Evolutionary conservation across 92 coral and sea anemone genomes (phyloP), one percentile per base, ranked within the genome.

Genomic region (Isaurus tuberculatus): DNA sequence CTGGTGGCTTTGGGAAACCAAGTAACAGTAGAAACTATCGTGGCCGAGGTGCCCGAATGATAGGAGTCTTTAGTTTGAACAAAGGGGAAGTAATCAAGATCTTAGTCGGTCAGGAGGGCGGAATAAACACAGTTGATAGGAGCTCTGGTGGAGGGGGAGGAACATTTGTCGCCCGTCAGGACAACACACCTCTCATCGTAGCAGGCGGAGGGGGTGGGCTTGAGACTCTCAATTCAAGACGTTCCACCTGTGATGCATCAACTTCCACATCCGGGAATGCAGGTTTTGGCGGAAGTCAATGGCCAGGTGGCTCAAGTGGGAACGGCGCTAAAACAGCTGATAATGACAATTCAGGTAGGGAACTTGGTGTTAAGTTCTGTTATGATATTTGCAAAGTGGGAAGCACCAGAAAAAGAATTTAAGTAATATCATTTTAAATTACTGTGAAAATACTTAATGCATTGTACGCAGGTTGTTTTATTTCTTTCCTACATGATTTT

Each of bases 181-280:
- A n/a, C n/a, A n/a, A n/a, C n/a, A n/a, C n/a, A n/a, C n/a, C n/a
- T n/a, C n/a, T n/a, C n/a, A n/a, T n/a, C 23, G 87, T 89, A 37
- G 94, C 90, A 14, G 94, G 94, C 67, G 92, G 91, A 27, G 94
- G 94, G 22, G 94, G 79, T 14, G 91, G 91, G 2, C 60, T 37
- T 20, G 87, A 87, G 26, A 0, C 7, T 0, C 85, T 65, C 0
- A 26, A 1, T 0, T 42, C 36, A 19, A 79, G 90, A 22, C 85
- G 81, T 37, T 51, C 90, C 53, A 58, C 51, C 7, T 88, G 94
- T 70, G 89, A 87, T 60, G 91, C 84, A 29, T 58, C 75, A 32
- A 55, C 83, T 10, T 27, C 79, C n/a, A 79, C 91, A 65, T 65
- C 86, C 29, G 90, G 90, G 64, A 72, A 75, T 28, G 36, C 67